Conservation (phyloP, 2,113 vertebrate species). For the Misgurnus mizolepis region DNA sequence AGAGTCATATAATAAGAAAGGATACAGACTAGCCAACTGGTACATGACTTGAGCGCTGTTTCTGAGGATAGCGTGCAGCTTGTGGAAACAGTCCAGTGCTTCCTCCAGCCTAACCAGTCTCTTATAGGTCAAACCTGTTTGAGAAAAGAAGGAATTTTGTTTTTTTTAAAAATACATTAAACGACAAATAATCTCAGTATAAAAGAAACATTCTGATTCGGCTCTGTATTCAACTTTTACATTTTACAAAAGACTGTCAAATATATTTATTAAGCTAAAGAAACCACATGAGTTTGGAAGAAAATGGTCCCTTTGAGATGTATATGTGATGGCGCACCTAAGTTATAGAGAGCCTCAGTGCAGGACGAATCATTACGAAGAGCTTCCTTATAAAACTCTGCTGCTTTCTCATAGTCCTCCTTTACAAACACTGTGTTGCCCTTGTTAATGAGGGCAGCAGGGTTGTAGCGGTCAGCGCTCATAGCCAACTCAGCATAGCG, state of each 20-base stretch:
- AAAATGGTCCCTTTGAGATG: background rate
- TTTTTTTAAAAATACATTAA: background rate
- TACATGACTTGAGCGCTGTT: constrained; percentile 91
- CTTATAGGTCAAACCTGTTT: constrained; percentile 87
- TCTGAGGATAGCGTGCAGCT: constrained; percentile 91
- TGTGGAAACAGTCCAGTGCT: constrained; percentile 92
- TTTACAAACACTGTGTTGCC: constrained; percentile 89
- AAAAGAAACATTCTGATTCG: no score
- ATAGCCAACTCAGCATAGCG: constrained; percentile 93
- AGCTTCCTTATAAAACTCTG: constrained; percentile 94
- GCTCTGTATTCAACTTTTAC: no score
- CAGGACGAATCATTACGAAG: constrained; percentile 95
- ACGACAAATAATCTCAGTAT: background rate
- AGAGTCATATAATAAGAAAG: constrained; percentile 47
- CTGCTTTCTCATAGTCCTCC: constrained; percentile 90
- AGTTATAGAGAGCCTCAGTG: constrained; percentile 94
- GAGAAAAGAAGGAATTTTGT: background rate
- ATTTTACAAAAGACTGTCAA: no score
- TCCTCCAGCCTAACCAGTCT: constrained; percentile 85
- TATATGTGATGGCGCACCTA: constrained; percentile 75
- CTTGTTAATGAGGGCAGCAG: constrained; percentile 93
- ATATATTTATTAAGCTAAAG: no score
- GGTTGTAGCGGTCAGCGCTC: constrained; percentile 92
- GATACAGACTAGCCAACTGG: constrained; percentile 94
- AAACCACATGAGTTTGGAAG: no score